These are phyloP conservation scores for Ostrea edulis DNA, from an alignment of 1,140 invertebrate genomes.

Conservation along the genomic window DNA sequence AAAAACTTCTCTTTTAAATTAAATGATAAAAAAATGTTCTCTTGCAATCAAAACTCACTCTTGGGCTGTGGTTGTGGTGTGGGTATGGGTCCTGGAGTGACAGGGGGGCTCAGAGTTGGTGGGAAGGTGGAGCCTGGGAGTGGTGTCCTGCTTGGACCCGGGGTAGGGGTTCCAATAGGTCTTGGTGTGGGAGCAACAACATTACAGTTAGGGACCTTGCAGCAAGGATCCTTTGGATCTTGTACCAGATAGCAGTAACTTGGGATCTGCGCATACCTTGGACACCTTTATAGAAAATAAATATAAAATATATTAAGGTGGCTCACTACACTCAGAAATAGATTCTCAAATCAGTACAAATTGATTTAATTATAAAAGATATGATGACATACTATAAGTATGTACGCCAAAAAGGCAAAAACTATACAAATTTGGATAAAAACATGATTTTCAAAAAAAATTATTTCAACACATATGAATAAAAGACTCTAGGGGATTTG, in stretches of 20 bases:
- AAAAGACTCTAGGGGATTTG: too few relatives aligned
- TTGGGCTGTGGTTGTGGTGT: slow-evolving; percentile 56
- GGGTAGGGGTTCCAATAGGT: slow-evolving; percentile 52
- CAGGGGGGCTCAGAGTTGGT: slow-evolving; percentile 30
- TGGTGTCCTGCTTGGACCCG: slow-evolving; percentile 48
- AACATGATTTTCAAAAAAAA: too few relatives aligned
- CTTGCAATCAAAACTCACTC: background rate
- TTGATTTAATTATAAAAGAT: too few relatives aligned
- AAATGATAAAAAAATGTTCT: too few relatives aligned
- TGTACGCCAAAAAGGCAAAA: too few relatives aligned
- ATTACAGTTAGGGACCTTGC: slow-evolving; percentile 63
- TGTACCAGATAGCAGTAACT: slow-evolving; percentile 61
- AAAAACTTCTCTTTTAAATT: too few relatives aligned
- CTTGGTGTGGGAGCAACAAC: slow-evolving; percentile 50
- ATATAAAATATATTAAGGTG: too few relatives aligned
- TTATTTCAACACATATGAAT: too few relatives aligned
- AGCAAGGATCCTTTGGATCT: slow-evolving; percentile 67
- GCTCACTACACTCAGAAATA: too few relatives aligned
- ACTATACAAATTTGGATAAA: too few relatives aligned
- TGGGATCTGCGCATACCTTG: slow-evolving; percentile 64
- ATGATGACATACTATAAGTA: too few relatives aligned
- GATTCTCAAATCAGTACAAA: too few relatives aligned
- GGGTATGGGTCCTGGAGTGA: slow-evolving; percentile 49
- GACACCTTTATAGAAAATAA: slow-evolving; percentile 59
- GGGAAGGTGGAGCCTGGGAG: slow-evolving; percentile 49